These are phyloP conservation scores for Ornithorhynchus anatinus DNA, from an alignment of 2,113 vertebrate genomes.

Conservation along the genomic window DNA sequence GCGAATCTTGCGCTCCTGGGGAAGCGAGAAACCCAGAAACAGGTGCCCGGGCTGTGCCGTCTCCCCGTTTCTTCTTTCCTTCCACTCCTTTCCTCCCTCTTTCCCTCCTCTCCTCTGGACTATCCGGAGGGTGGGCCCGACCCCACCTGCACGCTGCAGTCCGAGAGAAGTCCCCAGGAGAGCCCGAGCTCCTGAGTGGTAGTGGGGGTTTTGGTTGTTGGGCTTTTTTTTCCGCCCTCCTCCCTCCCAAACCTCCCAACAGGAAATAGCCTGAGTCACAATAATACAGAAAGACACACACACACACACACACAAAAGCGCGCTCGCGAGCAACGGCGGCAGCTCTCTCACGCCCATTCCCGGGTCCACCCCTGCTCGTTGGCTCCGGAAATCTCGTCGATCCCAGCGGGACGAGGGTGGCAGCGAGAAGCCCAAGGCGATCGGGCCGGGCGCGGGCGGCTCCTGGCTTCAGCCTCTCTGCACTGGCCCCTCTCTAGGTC, in stretches of 20 bases:
- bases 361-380: neutral
- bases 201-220: neutral
- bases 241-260: conserved; percentile 40
- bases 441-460: neutral
- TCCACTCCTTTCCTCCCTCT: neutral
- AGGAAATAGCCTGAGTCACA: conserved; percentile 61
- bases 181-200: neutral
- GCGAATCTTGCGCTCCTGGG: neutral
- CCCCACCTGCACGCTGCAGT: neutral
- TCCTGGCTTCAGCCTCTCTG: neutral
- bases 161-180: neutral
- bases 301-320: no score
- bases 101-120: neutral
- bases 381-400: neutral
- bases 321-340: no score
- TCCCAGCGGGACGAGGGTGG: neutral
- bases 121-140: no score
- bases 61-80: no score
- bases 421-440: neutral
- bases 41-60: neutral
- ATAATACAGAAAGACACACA: conserved; percentile 25
- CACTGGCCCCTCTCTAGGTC: neutral
- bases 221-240: neutral
- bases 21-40: neutral
- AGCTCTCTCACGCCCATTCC: neutral